These are phyloP conservation scores for Prorops nasuta DNA, from an alignment of 1,140 invertebrate genomes.

Conservation along the genomic window DNA sequence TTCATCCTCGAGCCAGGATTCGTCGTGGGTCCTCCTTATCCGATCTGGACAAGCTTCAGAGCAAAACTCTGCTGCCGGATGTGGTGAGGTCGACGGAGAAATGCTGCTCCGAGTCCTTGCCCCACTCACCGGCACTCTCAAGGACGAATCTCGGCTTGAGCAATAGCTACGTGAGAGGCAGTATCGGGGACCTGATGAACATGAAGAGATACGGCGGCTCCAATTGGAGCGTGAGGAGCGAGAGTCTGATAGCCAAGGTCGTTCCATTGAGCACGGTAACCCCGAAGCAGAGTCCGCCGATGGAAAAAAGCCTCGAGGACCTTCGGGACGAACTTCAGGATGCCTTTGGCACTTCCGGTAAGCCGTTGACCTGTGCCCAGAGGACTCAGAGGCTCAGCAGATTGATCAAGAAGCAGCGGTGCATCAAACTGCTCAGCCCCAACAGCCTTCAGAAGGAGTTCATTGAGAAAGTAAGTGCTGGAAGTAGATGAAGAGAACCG, in stretches of 20 bases:
- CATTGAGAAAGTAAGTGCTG: slow-evolving; percentile 3
- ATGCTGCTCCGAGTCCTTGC: slow-evolving; percentile 55
- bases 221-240: slow-evolving; percentile 65
- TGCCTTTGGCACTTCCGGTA: slow-evolving; percentile 20
- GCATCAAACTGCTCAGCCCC: slow-evolving; percentile 13
- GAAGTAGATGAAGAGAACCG: not conserved
- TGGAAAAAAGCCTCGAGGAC: slow-evolving; percentile 32
- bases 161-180: slow-evolving; percentile 61
- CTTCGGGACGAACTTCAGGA: slow-evolving; percentile 47
- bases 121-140: slow-evolving; percentile 58
- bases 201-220: slow-evolving; percentile 69
- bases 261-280: slow-evolving; percentile 73
- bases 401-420: slow-evolving; percentile 59
- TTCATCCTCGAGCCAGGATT: slow-evolving; percentile 54
- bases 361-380: slow-evolving; percentile 62
- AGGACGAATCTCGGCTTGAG: slow-evolving; percentile 51
- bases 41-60: slow-evolving; percentile 66
- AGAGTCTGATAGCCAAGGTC: slow-evolving; percentile 66
- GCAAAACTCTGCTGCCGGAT: slow-evolving; percentile 44
- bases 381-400: slow-evolving; percentile 66
- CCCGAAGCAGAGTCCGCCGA: slow-evolving; percentile 49
- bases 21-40: slow-evolving; percentile 71
- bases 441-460: not conserved
- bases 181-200: slow-evolving; percentile 78
- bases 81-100: slow-evolving; percentile 56